Base-by-base conservation (phyloP, 2,888 invertebrate species). In the Galerucella calmariensis region DNA sequence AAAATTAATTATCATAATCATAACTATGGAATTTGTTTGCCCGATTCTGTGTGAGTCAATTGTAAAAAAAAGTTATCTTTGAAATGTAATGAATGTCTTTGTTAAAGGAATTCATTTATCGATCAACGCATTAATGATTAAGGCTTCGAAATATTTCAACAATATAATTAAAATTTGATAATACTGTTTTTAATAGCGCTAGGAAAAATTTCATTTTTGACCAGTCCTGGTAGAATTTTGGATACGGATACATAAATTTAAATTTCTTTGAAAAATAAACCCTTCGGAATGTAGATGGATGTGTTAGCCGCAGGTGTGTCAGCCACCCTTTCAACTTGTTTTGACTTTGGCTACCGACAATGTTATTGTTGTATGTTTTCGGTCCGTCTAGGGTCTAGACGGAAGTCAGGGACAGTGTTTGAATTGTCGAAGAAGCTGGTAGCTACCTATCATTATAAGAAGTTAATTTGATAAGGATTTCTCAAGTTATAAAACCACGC, bases 321-420 rank as follows among this genome's bases (percentile, higher is more conserved):
- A 66, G 66, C 20, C 48, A 66, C 46, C 66, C 48, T 66, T 48
- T 20, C 20, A 14, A 16, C 27, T 48, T 9, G 5, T 10, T 16
- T 16, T 44, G 44, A 12, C 48, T 24, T 12, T 48, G 5, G n/a
- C 41, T 27, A 27, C 62, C n/a, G 14, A 24, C 65, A 46, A 65
- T 46, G 16, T 51, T 48, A 48, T 65, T 65, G 24, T 65, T 66
- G 20, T 51, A 66, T 51, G 27, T 27, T 1, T 51, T 12, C 16
- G 48, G n/a, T 51, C 53, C 20, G 58, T 56, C 56, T 67, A 53
- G 67, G 20, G 44, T 56, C 56, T 67, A 53, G 67, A 41, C 56
- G 67, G 67, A 67, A 67, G 56, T 41, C 62, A 41, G 41, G 62
- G 27, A 62, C 41, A 61, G 14, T 61, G 61, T 61, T 61, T 61